A percentile compares a stretch with the other conserved stretches of the same genome.
phyloP scores from a whole-genome alignment of 2,113 vertebrate species.

The Noturus placidus region DNA sequence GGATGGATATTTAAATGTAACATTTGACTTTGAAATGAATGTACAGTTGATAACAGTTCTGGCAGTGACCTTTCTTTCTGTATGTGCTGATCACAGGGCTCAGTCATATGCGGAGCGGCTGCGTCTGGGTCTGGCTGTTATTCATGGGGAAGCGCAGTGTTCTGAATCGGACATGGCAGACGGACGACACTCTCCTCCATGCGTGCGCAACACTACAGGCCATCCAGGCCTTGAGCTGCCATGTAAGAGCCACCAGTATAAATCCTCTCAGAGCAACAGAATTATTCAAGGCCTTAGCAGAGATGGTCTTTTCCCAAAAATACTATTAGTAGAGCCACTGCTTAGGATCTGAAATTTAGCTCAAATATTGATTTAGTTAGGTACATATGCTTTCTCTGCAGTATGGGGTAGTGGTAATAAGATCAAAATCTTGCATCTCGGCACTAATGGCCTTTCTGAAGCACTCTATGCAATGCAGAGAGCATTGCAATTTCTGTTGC shows the following conservation, averaged over 20 bases:
- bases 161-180: constrained; percentile 97
- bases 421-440: not conserved
- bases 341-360: not conserved
- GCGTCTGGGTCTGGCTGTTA: constrained; percentile 91
- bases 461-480: not conserved
- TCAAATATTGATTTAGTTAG: not conserved
- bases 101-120: constrained; percentile 94
- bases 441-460: not conserved
- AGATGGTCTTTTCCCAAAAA: not conserved
- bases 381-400: not conserved
- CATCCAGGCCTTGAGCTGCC: constrained; percentile 92
- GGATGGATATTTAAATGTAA: not conserved
- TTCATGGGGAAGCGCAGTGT: constrained; percentile 95
- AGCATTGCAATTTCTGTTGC: not conserved
- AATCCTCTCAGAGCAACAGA: not conserved
- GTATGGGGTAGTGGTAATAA: not conserved
- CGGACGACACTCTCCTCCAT: constrained; percentile 90
- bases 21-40: not conserved
- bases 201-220: constrained; percentile 87
- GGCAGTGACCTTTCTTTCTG: constrained; percentile 8
- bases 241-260: constrained; percentile 75
- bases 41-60: not conserved
- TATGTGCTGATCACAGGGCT: constrained; percentile 73
- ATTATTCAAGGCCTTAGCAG: not conserved
- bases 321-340: not conserved